phyloP scores from a whole-genome alignment of 2,797 vertebrate species.

The Remorina albescens region DNA sequence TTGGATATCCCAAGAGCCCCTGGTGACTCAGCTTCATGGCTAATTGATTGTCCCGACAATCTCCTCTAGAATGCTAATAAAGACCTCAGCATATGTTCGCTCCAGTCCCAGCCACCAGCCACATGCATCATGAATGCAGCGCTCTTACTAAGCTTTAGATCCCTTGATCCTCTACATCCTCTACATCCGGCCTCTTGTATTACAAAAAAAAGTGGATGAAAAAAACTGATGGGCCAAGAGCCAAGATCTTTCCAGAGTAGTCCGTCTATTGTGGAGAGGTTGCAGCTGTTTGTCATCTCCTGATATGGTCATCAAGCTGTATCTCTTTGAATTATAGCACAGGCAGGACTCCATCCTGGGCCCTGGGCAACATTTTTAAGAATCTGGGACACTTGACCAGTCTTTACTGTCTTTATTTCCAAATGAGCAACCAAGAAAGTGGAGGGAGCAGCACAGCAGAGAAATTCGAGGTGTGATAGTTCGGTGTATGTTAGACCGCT shows the following conservation, averaged over 20 bases:
- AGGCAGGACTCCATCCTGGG: slow-evolving; percentile 16
- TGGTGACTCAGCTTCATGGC: slow-evolving; percentile 68
- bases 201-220: slow-evolving; percentile 38
- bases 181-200: slow-evolving; percentile 74
- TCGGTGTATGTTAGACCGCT: background rate
- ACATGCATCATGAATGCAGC: slow-evolving; percentile 75
- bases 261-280: slow-evolving; percentile 56
- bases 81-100: slow-evolving; percentile 77
- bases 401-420: background rate
- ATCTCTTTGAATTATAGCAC: slow-evolving; percentile 28
- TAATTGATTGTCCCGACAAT: slow-evolving; percentile 80
- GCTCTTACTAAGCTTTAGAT: slow-evolving; percentile 78
- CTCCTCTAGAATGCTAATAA: slow-evolving; percentile 76
- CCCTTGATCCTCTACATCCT: slow-evolving; percentile 83
- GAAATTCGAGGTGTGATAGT: slow-evolving; percentile 10
- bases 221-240: slow-evolving; percentile 63
- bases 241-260: slow-evolving; percentile 68
- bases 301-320: slow-evolving; percentile 25
- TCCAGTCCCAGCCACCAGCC: slow-evolving; percentile 58
- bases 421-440: background rate
- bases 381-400: slow-evolving; percentile 10
- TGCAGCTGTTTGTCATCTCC: slow-evolving; percentile 59
- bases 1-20: slow-evolving; percentile 66
- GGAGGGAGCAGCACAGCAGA: background rate
- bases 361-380: slow-evolving; percentile 9